phyloP scores from a whole-genome alignment of 2,113 vertebrate species.

The Sebastes fasciatus region DNA sequence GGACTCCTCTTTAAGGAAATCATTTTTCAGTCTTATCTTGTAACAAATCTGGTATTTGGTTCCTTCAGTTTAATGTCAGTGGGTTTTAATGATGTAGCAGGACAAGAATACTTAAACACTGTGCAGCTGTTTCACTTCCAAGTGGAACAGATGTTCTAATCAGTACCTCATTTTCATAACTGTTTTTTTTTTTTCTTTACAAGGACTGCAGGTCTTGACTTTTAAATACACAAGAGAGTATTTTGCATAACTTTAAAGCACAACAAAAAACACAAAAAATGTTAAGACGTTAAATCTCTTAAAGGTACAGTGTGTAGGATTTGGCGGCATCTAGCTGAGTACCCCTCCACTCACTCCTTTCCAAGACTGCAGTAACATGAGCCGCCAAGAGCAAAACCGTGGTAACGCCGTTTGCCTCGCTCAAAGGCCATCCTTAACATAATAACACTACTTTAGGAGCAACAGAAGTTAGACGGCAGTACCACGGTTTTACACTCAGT shows the following conservation, averaged over 20 bases:
- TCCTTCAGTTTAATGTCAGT: slow-evolving; percentile 2
- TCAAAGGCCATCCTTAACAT: too few relatives aligned
- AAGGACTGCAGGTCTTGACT: not conserved
- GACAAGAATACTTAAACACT: slow-evolving; percentile 24
- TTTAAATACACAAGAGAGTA: not conserved
- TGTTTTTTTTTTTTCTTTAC: not conserved
- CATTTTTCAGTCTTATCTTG: not conserved
- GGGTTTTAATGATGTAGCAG: slow-evolving; percentile 30
- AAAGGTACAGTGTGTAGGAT: too few relatives aligned
- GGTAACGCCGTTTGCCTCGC: too few relatives aligned
- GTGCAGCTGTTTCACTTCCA: slow-evolving; percentile 36
- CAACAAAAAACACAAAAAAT: not conserved
- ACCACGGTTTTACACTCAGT: too few relatives aligned
- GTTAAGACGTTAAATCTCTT: too few relatives aligned
- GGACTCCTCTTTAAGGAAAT: not conserved
- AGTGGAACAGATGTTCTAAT: slow-evolving; percentile 30
- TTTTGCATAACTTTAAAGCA: not conserved
- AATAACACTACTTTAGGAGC: too few relatives aligned
- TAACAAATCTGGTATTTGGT: slow-evolving; percentile 9
- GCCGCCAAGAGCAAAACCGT: too few relatives aligned
- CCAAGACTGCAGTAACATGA: too few relatives aligned
- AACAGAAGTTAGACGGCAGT: too few relatives aligned
- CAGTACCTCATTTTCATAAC: not conserved
- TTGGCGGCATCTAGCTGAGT: too few relatives aligned
- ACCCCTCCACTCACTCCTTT: too few relatives aligned